A percentile compares a stretch with the other conserved stretches of the same genome.
phyloP scores from a whole-genome alignment of 2,113 vertebrate genomes.

The Vimba vimba region DNA sequence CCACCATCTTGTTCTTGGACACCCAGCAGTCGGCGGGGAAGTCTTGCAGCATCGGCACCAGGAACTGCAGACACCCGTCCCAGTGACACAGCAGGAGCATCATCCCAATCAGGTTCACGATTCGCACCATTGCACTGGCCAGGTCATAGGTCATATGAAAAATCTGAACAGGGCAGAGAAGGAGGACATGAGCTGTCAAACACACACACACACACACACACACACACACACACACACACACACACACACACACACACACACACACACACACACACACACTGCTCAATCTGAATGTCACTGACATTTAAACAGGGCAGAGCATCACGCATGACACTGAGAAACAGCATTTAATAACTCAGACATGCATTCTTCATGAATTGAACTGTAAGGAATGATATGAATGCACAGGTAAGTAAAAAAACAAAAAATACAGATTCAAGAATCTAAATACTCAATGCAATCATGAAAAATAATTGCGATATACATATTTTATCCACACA shows the following conservation, averaged over 20 bases:
- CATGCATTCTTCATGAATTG: not conserved
- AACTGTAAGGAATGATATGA: not conserved
- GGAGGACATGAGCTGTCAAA: not conserved
- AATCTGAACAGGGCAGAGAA: slow-evolving; percentile 79
- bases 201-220: too few species aligned
- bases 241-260: too few species aligned
- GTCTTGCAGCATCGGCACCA: slow-evolving; percentile 98
- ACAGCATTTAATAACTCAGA: not conserved
- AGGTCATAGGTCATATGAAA: slow-evolving; percentile 99
- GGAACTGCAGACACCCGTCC: slow-evolving; percentile 98
- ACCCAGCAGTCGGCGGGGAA: slow-evolving; percentile 97
- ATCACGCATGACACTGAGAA: not conserved
- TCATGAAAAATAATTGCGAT: not conserved
- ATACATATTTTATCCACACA: not conserved
- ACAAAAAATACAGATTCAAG: not conserved
- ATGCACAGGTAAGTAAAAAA: not conserved
- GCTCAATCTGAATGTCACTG: not conserved
- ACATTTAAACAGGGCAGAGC: not conserved
- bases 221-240: too few species aligned
- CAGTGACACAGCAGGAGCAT: slow-evolving; percentile 98
- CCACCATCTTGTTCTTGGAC: slow-evolving; percentile 98
- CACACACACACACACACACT: too few species aligned
- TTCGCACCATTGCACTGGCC: slow-evolving; percentile 93
- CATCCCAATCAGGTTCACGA: slow-evolving; percentile 97
- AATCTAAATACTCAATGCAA: not conserved